Evolutionary conservation across 2,113 vertebrate species (phyloP).

Genomic region (Aspiorhynchus laticeps): DNA sequence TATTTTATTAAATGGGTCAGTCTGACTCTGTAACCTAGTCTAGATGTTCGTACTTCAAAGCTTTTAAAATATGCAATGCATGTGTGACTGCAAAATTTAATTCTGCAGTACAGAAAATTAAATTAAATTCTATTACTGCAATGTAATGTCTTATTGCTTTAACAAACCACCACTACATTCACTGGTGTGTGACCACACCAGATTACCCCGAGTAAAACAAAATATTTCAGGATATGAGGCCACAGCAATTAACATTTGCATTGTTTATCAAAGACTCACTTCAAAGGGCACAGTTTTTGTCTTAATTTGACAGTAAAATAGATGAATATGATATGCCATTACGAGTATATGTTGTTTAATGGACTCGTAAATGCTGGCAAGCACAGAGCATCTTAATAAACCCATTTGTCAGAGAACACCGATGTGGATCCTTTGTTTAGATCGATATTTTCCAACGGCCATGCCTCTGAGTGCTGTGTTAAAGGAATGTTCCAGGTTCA

Average conservation of each 20-base stretch:
- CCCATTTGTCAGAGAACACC: constrained; percentile 25
- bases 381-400: constrained; percentile 51
- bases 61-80: not conserved
- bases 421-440: constrained; percentile 31
- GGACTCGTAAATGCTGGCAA: constrained; percentile 38
- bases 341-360: constrained; percentile 36
- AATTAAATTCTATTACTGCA: not conserved
- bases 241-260: constrained; percentile 19
- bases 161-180: not conserved
- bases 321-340: constrained; percentile 39
- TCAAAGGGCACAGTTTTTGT: constrained; percentile 23
- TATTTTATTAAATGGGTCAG: not conserved
- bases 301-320: constrained; percentile 35
- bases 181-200: not conserved
- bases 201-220: constrained; percentile 40
- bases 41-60: not conserved
- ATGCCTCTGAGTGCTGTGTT: constrained; percentile 26
- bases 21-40: not conserved
- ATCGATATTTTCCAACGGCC: constrained; percentile 30
- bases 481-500: not conserved
- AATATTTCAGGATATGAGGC: constrained; percentile 24
- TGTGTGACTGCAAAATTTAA: not conserved
- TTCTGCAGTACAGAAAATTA: not conserved
- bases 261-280: constrained; percentile 22
- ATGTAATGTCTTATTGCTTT: not conserved